phyloP scores from a whole-genome alignment of 2,797 vertebrate genomes.

The Carapus acus region DNA sequence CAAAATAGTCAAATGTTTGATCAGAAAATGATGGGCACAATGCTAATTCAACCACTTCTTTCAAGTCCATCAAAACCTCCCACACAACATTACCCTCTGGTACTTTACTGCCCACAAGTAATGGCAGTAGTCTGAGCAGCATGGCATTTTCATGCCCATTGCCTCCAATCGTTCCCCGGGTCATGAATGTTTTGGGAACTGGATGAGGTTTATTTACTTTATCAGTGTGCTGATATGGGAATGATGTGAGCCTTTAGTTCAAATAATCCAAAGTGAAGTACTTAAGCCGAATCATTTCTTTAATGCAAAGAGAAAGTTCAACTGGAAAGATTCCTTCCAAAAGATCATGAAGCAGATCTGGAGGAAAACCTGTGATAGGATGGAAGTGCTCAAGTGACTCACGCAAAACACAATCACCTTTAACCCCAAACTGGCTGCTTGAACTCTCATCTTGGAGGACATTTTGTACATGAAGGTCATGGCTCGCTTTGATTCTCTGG shows the following conservation, averaged over 20 bases:
- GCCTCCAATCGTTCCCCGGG: constrained; percentile 15
- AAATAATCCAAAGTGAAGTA: constrained; percentile 20
- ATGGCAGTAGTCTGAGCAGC: background rate
- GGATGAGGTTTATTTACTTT: constrained; percentile 28
- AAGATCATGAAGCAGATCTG: constrained; percentile 29
- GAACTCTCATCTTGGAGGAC: background rate
- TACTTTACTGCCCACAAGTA: constrained; percentile 1
- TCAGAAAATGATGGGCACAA: constrained; percentile 22
- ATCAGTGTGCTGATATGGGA: constrained; percentile 22
- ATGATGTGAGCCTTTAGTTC: constrained; percentile 11
- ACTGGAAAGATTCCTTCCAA: constrained; percentile 35
- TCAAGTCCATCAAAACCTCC: constrained; percentile 31
- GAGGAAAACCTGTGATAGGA: constrained; percentile 24
- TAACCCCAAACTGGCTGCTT: constrained; percentile 7
- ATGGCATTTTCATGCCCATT: constrained; percentile 17
- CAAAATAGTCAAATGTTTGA: constrained; percentile 28
- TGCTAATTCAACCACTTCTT: constrained; percentile 31
- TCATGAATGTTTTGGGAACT: constrained; percentile 24
- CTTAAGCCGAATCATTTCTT: constrained; percentile 10
- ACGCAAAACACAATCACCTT: constrained; percentile 8
- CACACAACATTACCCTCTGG: constrained; percentile 18
- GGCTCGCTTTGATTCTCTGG: constrained; percentile 6
- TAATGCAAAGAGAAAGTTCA: constrained; percentile 25
- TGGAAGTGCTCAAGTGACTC: constrained; percentile 34
- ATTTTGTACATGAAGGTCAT: constrained; percentile 11